Evolutionary conservation across 1,140 invertebrate genomes (phyloP), one percentile per base, ranked within the genome.

Genomic region (Parapsyche elsis): DNA sequence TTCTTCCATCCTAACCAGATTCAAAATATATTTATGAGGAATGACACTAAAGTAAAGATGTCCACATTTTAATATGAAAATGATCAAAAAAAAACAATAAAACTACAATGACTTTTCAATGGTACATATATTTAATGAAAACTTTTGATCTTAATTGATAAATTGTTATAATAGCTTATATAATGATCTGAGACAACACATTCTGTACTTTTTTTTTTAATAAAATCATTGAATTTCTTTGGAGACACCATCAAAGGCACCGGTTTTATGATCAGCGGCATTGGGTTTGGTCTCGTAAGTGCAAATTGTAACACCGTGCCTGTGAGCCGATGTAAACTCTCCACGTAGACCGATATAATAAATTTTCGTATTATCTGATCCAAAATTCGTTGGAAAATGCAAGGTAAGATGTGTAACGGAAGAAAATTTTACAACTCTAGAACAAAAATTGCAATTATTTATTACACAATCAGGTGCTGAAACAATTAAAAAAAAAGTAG

Each of bases 301-400:
- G 84, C 95, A 95, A 84, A 98, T 96, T 23, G 95, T 94, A 4
- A 98, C 95, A 78, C 96, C 96, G 86, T 98, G 96, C 75, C 93
- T 90, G 85, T 95, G 95, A 0, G 91, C 93, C 84, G 94, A 92
- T n/a, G 91, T 91, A 89, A 94, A 98, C 89, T 99, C 97, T 7
- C 97, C 97, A 86, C 93, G 93, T n/a, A 99, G 89, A 12, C 97
- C 97, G 86, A 99, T 98, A 85, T 99, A 99, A 85, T 96, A 96
- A 78, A 99, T 93, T 85, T 91, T 92, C 0, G 97, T 97, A 74
- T 88, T 92, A 57, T 97, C 96, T 26, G 90, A 92, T 46, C 96
- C 96, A 88, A 94, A 96, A 88, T 97, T 98, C 23, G 89, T 91
- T 5, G 95, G 95, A 86, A 99, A 97, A 87, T 98, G 93, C 84